Base-by-base conservation (phyloP, 2,888 invertebrate species). In the Nephrotoma guestfalica region DNA sequence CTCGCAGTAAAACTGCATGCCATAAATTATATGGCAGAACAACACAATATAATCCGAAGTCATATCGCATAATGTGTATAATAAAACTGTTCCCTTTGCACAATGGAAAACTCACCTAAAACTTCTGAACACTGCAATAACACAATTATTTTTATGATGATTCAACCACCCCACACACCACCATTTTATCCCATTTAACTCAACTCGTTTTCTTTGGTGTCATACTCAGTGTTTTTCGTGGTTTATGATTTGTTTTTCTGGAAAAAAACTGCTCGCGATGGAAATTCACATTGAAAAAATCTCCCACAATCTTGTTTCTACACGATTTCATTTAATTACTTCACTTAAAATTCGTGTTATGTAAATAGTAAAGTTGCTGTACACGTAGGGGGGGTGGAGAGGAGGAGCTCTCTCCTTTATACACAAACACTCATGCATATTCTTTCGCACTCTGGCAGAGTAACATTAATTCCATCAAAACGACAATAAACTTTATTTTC, bases 241-340 rank as follows among this genome's bases (percentile, higher is more conserved):
- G 30, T 71, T 71, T 71, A 71, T 71, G 71, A 71, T 71, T 71
- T 71, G 71, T 71, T 71, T 71, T 71, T 30, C 30, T 9, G n/a
- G 30, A 30, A 30, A 71, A 71, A 71, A 71, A 71, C n/a, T 71
- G 7, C 30, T 71, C 30, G 1, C 30, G 30, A 71, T 71, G 71
- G 71, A 71, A 71, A 71, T 71, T 71, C 18, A 18, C 71, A 71
- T 71, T 71, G 9, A 71, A 71, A 51, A 71, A 71, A 30, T 71
- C 9, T 71, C 71, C 71, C 71, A 71, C 84, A 84, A 84, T 84
- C 84, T 84, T 84, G 84, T 84, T 84, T 84, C 84, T 84, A 42
- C 41, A 42, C 84, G 84, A 84, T 84, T 84, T 84, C 41, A 84
- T 84, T 84, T 84, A 84, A 84, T 84, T 84, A 84, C 84, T 84